phyloP scores from a whole-genome alignment of 1,140 invertebrate genomes.

The Armadillidium nasatum region DNA sequence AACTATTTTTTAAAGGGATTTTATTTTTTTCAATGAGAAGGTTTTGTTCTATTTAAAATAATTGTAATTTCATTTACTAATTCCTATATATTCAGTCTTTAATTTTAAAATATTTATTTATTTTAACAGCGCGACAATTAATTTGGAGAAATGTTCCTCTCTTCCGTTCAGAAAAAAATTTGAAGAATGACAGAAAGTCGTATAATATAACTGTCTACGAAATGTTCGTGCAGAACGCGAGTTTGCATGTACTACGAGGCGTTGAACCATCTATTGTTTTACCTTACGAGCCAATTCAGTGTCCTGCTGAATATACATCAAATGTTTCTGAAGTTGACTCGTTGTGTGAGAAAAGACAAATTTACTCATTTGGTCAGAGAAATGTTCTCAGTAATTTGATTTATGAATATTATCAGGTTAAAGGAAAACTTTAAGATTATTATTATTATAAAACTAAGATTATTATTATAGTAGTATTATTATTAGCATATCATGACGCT shows the following conservation, averaged over 20 bases:
- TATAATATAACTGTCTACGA: neutral
- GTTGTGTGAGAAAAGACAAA: neutral
- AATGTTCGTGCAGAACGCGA: neutral
- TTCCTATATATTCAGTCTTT: too few species aligned
- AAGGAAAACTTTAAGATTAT: neutral
- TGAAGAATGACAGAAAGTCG: neutral
- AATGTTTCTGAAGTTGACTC: too few species aligned
- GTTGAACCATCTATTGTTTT: neutral
- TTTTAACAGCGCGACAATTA: neutral
- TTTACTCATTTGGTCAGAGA: neutral
- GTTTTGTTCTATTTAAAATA: too few species aligned
- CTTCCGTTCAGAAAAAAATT: neutral
- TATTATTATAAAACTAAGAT: neutral
- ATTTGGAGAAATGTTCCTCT: neutral
- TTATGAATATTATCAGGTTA: neutral
- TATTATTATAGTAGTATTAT: too few species aligned
- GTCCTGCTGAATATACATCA: neutral
- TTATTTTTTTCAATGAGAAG: too few species aligned
- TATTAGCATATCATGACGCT: too few species aligned
- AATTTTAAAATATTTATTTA: neutral
- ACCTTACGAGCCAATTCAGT: neutral
- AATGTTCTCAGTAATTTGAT: neutral
- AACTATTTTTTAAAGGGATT: too few species aligned
- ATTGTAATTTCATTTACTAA: too few species aligned
- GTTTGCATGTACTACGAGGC: neutral